A percentile compares a stretch with the other conserved stretches of the same genome.
phyloP scores from a whole-genome alignment of 2,888 invertebrate genomes.

The Drosophila multiciliata region DNA sequence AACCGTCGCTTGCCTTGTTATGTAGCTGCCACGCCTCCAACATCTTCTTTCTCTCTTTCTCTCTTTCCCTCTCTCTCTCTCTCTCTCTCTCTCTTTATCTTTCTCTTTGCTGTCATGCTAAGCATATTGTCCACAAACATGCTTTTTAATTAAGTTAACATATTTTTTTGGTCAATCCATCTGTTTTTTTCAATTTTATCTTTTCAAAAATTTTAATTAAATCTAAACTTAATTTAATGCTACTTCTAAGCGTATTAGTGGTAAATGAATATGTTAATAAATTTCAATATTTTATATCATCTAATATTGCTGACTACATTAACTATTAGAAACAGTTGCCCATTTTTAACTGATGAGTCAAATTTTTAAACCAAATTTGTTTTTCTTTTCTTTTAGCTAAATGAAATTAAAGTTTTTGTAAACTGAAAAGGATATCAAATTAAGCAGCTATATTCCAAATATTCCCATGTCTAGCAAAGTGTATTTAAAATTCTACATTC shows the following conservation, averaged over 20 bases:
- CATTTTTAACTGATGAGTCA: background rate
- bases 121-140: conserved; percentile 7
- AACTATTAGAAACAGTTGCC: background rate
- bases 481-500: conserved; percentile 4
- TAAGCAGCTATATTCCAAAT: background rate
- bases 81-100: background rate
- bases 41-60: background rate
- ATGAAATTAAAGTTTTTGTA: background rate
- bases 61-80: background rate
- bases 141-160: background rate
- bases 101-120: background rate
- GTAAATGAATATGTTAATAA: background rate
- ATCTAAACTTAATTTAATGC: background rate
- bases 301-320: background rate
- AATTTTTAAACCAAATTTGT: background rate
- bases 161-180: background rate
- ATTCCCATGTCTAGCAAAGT: background rate
- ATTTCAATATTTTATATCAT: background rate
- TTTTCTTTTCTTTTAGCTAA: background rate
- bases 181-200: background rate
- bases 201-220: background rate
- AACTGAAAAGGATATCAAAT: background rate
- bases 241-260: background rate
- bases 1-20: conserved; percentile 53
- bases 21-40: conserved; percentile 23